These are phyloP conservation scores for Hyposmocoma kahamanoa DNA, from an alignment of 1,140 invertebrate species.

Conservation along the genomic window DNA sequence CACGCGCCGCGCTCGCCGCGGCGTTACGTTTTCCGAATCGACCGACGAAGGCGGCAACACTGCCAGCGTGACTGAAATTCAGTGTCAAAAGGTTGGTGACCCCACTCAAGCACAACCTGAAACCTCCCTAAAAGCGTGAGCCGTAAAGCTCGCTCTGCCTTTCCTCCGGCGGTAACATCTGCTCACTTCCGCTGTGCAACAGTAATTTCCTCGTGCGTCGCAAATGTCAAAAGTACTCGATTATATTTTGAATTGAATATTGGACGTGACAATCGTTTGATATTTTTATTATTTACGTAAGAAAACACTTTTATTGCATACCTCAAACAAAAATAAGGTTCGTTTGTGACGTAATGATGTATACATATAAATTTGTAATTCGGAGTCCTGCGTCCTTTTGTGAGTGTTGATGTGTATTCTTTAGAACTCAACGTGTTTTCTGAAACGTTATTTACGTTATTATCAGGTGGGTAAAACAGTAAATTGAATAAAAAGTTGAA, in stretches of 20 bases:
- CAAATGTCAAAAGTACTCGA: constrained; percentile 39
- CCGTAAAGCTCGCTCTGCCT: constrained; percentile 24
- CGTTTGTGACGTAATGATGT: too few relatives aligned
- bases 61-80: constrained; percentile 59
- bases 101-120: constrained; percentile 38
- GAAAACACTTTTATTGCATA: too few relatives aligned
- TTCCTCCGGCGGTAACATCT: constrained; percentile 21
- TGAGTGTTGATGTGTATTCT: too few relatives aligned
- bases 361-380: too few relatives aligned
- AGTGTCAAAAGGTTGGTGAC: constrained; percentile 71
- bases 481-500: too few relatives aligned
- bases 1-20: constrained; percentile 57
- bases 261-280: too few relatives aligned
- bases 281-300: too few relatives aligned
- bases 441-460: too few relatives aligned
- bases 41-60: constrained; percentile 48
- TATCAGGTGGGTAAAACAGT: too few relatives aligned
- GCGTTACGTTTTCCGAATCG: constrained; percentile 66
- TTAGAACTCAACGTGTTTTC: too few relatives aligned
- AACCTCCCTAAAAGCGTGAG: constrained; percentile 29
- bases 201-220: constrained; percentile 36
- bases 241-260: neutral
- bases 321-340: too few relatives aligned
- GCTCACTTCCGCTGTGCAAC: constrained; percentile 12
- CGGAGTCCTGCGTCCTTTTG: too few relatives aligned